Evolutionary conservation across 1,140 invertebrate species (phyloP).

Genomic region (Pseudomyrmex dendroicus): DNA sequence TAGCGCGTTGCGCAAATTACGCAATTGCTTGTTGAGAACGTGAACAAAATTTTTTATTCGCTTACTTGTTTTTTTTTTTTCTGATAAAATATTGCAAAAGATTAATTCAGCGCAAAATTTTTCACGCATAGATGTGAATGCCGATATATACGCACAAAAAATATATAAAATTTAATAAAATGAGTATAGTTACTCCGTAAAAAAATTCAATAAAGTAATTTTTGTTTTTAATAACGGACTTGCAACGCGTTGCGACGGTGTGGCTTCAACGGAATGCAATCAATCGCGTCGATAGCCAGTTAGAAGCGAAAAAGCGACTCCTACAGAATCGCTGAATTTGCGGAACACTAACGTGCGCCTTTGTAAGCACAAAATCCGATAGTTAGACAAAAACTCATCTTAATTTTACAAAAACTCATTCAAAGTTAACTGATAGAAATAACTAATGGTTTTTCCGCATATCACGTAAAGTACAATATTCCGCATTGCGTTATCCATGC

Average conservation of each 20-base stretch:
- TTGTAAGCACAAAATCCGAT: background rate
- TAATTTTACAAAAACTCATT: background rate
- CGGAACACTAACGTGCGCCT: slow-evolving; percentile 22
- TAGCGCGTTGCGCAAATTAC: background rate
- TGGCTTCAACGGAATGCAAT: slow-evolving; percentile 54
- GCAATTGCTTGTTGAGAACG: background rate
- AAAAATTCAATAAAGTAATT: slow-evolving; percentile 47
- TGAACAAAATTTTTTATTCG: background rate
- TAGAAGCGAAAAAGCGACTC: slow-evolving; percentile 19
- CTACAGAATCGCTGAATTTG: slow-evolving; percentile 38
- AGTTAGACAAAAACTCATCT: background rate
- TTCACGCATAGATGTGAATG: slow-evolving; percentile 10
- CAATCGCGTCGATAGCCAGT: slow-evolving; percentile 51
- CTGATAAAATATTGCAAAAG: background rate
- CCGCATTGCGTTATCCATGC: background rate
- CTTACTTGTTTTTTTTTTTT: background rate
- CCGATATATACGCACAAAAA: slow-evolving; percentile 13
- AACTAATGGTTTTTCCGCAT: background rate
- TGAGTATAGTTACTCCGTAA: slow-evolving; percentile 29
- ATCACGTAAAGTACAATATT: too few relatives aligned
- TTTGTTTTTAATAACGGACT: slow-evolving; percentile 52
- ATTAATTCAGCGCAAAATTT: background rate
- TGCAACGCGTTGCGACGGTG: slow-evolving; percentile 12
- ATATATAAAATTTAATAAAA: slow-evolving; percentile 48
- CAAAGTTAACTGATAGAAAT: background rate